These are phyloP conservation scores for Lacanobia oleracea DNA, from an alignment of 2,888 invertebrate species.

Conservation along the genomic window DNA sequence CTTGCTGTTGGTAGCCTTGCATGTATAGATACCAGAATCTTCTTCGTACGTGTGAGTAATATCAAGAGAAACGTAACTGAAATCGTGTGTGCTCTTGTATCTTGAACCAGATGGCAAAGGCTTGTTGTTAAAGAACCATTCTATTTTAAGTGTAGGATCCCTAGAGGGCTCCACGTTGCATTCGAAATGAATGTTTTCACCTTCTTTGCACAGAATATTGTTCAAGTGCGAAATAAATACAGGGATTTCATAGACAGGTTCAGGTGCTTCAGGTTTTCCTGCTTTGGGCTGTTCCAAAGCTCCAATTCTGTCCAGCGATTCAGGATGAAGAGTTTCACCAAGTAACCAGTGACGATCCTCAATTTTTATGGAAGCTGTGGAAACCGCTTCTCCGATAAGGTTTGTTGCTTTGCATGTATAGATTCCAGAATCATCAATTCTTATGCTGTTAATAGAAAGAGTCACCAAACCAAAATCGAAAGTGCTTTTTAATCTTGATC, in stretches of 20 bases:
- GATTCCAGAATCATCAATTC: constrained; percentile 98
- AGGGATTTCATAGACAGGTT: constrained; percentile 95
- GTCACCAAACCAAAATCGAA: constrained; percentile 99
- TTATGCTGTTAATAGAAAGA: constrained; percentile 95
- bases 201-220: constrained; percentile 96
- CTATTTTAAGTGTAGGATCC: constrained; percentile 97
- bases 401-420: constrained; percentile 99
- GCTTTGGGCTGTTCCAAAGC: constrained; percentile 95
- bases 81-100: constrained; percentile 98
- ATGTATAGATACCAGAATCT: constrained; percentile 97
- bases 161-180: constrained; percentile 97
- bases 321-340: constrained; percentile 96
- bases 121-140: constrained; percentile 98
- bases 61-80: constrained; percentile 98
- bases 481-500: constrained; percentile 97
- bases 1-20: constrained; percentile 96
- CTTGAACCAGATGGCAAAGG: constrained; percentile 96
- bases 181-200: constrained; percentile 97
- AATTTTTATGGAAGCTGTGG: constrained; percentile 97
- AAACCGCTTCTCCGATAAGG: constrained; percentile 97
- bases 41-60: constrained; percentile 96
- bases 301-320: constrained; percentile 96
- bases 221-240: constrained; percentile 97
- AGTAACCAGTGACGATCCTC: constrained; percentile 97
- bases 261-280: constrained; percentile 92